Evolutionary conservation across 2,113 vertebrate genomes (phyloP).

Genomic region (Cygnus buccinator): DNA sequence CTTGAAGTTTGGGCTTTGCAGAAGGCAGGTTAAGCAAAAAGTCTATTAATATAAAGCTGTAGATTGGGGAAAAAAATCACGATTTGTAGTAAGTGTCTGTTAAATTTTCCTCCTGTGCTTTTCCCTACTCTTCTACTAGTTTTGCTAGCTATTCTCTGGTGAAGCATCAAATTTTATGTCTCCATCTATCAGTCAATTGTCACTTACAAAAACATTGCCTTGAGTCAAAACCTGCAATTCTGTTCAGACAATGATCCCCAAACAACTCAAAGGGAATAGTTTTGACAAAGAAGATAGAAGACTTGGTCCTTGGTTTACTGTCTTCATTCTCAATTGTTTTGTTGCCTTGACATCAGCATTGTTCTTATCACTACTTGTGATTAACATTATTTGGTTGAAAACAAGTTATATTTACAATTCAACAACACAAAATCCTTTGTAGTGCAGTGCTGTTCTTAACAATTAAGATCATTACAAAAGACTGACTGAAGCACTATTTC

Average conservation of each 20-base stretch:
- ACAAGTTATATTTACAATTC: not conserved
- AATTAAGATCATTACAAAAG: not conserved
- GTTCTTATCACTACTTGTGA: not conserved
- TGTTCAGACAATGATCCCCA: not conserved
- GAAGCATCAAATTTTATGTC: not conserved
- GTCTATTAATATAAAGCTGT: not conserved
- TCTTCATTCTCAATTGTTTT: not conserved
- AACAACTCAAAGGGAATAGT: not conserved
- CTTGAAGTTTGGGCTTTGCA: not conserved
- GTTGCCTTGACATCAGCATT: not conserved
- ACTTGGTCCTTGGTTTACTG: not conserved
- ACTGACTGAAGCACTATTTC: not conserved
- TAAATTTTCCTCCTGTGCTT: conserved; percentile 15
- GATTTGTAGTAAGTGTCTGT: not conserved
- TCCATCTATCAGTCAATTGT: not conserved
- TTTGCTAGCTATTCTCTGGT: not conserved
- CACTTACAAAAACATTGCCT: not conserved
- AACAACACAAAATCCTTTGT: not conserved
- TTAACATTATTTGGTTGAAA: not conserved
- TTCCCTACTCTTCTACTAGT: not conserved
- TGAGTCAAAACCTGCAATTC: not conserved
- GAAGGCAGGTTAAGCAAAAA: conserved; percentile 3
- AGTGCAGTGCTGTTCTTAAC: not conserved
- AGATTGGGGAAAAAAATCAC: not conserved
- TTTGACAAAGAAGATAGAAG: not conserved